A percentile compares a stretch with the other conserved stretches of the same genome.
Conservation (phyloP, 2,113 vertebrate genomes). For the Actenoides hombroni region DNA sequence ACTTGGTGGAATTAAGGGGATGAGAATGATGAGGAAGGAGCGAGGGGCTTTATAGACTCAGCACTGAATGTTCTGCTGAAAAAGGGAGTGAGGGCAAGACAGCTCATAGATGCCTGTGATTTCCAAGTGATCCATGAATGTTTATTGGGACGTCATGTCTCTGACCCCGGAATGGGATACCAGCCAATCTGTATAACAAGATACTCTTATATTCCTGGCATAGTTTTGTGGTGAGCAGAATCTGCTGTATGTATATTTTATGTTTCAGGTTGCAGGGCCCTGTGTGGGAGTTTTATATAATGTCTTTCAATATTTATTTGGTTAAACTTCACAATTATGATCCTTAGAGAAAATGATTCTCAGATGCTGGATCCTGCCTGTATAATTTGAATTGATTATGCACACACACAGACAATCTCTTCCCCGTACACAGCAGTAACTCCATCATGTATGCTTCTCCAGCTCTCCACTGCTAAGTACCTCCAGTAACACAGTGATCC, state of each 20-base stretch:
- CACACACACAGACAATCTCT: background rate
- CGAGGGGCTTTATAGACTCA: background rate
- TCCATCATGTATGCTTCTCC: background rate
- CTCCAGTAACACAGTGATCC: background rate
- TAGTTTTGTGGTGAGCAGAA: conserved; percentile 52
- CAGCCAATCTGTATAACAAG: conserved; percentile 67
- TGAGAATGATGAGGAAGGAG: background rate
- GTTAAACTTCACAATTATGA: conserved; percentile 57
- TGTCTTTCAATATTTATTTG: conserved; percentile 70
- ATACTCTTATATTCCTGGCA: conserved; percentile 63
- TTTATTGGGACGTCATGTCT: conserved; percentile 57
- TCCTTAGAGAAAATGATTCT: conserved; percentile 64
- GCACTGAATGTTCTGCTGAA: background rate
- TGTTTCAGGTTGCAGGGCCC: conserved; percentile 56
- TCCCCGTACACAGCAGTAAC: background rate
- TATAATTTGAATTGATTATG: conserved; percentile 48
- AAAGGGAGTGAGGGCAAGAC: conserved; percentile 3
- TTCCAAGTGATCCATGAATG: conserved; percentile 53
- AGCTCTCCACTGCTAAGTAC: background rate
- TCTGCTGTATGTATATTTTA: conserved; percentile 63
- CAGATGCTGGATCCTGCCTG: conserved; percentile 39
- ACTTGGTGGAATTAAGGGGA: conserved; percentile 22
- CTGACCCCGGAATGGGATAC: conserved; percentile 56
- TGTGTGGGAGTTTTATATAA: conserved; percentile 63
- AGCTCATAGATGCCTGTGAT: conserved; percentile 48